Base-by-base conservation (phyloP, 2,888 invertebrate genomes). In the Aplocera efformata region DNA sequence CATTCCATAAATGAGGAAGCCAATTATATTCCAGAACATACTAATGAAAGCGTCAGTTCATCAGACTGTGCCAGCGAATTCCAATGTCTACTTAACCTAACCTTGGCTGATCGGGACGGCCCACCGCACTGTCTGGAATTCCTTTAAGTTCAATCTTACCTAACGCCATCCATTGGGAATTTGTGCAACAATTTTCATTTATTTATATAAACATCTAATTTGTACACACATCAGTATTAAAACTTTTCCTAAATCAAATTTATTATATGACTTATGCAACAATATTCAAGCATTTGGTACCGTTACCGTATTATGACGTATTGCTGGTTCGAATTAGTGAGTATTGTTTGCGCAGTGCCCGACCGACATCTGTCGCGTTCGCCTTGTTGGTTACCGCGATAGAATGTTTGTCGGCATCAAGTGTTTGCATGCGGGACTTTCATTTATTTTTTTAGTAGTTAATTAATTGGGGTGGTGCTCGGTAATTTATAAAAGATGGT, bases 271-370 rank as follows among this genome's bases (percentile, higher is more conserved):
- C 53, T 75, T 67, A 72, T 61, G 40, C 43, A 38, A 72, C 62
- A 73, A 74, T 67, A 65, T 56, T 55, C 35, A 55, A 65, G 63
- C 79, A 79, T 82, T 79, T 79, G 80, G 72, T 64, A 55, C 55
- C 32, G 48, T 45, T 52, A 47, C 45, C 49, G 68, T 73, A 68
- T 69, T 76, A 68, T 72, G 72, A 72, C 62, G 73, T 77, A 75
- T 77, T 72, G 76, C 71, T 67, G 58, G 63, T 49, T 57, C 58
- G 75, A 81, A 85, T 85, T 83, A 85, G 79, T 60, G 67, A 35
- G 72, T 59, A 84, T 85, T 84, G 85, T 76, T 64, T 83, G 74
- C 70, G 67, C 42, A 58, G 52, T 58, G 33, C 58, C 53, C 60
- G 52, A 41, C 57, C 48, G 60, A 72, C 85, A 85, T 86, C 85